Conservation (phyloP, 2,113 vertebrate species). For the Calyptomena viridis region DNA sequence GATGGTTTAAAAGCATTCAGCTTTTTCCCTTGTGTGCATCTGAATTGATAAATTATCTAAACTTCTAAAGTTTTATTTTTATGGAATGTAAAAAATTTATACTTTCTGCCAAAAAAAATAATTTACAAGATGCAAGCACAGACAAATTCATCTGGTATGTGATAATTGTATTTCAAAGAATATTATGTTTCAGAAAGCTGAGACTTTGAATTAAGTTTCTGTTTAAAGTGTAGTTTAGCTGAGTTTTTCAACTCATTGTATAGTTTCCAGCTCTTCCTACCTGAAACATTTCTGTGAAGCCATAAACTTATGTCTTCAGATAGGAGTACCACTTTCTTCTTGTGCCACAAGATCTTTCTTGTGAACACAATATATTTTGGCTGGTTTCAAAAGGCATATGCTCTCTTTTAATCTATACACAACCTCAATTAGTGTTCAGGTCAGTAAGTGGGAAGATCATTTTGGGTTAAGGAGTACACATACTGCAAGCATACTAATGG, state of each 20-base stretch:
- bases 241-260: background rate
- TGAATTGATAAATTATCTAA: background rate
- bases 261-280: background rate
- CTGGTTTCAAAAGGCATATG: conserved; percentile 56
- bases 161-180: conserved; percentile 21
- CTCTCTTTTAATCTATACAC: conserved; percentile 71
- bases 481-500: conserved; percentile 75
- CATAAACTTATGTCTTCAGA: background rate
- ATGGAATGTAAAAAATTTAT: background rate
- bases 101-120: conserved; percentile 4
- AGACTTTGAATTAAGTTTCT: background rate
- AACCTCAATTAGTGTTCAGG: conserved; percentile 76
- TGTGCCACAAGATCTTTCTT: conserved; percentile 13
- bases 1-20: background rate
- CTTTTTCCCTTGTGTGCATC: background rate
- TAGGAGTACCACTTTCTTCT: conserved; percentile 6
- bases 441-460: conserved; percentile 76
- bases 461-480: conserved; percentile 73
- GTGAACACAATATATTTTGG: conserved; percentile 52
- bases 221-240: background rate
- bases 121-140: background rate
- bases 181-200: background rate
- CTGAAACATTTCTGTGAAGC: background rate
- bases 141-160: background rate
- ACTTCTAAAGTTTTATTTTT: conserved; percentile 7